Evolutionary conservation across 1,140 invertebrate species (phyloP).

Genomic region (Lineus longissimus): DNA sequence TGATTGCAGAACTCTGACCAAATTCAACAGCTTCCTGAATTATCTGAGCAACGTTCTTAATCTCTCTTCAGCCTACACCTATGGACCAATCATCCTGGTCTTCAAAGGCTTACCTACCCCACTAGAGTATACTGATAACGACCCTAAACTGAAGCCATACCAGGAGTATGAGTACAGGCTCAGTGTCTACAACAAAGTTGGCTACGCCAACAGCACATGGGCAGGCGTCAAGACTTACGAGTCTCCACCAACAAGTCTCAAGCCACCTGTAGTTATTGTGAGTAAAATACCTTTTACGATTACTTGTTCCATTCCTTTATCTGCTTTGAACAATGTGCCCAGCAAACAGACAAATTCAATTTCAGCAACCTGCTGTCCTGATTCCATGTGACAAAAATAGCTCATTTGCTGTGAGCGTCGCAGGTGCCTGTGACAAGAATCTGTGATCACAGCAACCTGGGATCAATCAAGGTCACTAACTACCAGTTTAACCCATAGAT

Average conservation of each 20-base stretch:
- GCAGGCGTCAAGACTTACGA: constrained; percentile 33
- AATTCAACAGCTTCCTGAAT: too few species aligned
- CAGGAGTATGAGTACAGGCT: constrained; percentile 45
- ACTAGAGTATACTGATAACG: constrained; percentile 29
- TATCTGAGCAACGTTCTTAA: too few species aligned
- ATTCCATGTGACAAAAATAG: too few species aligned
- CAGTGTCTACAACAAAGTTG: constrained; percentile 33
- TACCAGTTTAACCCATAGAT: too few species aligned
- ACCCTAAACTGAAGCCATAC: constrained; percentile 29
- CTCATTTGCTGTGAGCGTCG: too few species aligned
- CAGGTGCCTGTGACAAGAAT: too few species aligned
- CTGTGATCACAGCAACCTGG: too few species aligned
- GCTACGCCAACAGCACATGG: constrained; percentile 40
- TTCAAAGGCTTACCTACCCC: constrained; percentile 32
- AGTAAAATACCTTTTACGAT: constrained; percentile 9
- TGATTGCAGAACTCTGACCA: too few species aligned
- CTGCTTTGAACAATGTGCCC: too few species aligned
- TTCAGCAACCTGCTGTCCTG: too few species aligned
- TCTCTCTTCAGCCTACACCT: neutral
- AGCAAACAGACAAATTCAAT: too few species aligned
- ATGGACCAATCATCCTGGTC: constrained; percentile 25
- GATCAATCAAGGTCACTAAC: too few species aligned
- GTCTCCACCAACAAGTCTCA: constrained; percentile 36
- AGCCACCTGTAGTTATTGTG: constrained; percentile 35
- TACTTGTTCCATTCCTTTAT: neutral